A percentile compares a stretch with the other conserved stretches of the same genome.
Conservation (phyloP, 1,140 invertebrate species). For the Melanaphis sacchari region DNA sequence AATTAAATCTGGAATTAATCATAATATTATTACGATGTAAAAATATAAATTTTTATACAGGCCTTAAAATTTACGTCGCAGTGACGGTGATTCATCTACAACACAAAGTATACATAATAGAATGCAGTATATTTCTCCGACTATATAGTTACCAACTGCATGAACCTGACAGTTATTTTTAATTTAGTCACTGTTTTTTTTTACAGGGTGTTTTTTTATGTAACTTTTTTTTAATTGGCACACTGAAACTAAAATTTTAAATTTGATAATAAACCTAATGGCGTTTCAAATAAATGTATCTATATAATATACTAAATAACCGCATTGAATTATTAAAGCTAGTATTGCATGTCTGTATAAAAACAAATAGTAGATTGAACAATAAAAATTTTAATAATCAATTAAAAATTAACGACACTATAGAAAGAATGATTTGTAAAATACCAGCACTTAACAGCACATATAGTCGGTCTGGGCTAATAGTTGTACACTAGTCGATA, state of each 20-base stretch:
- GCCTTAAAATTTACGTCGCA: not conserved
- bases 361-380: not conserved
- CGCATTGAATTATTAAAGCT: not conserved
- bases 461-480: not conserved
- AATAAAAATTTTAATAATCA: not conserved
- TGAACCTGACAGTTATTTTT: conserved; percentile 29
- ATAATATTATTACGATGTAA: not conserved
- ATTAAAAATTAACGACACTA: not conserved
- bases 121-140: not conserved
- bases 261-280: not conserved
- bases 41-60: not conserved
- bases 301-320: not conserved
- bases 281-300: not conserved
- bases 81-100: not conserved
- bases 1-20: not conserved
- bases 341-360: not conserved
- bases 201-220: not conserved
- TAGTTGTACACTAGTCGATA: not conserved
- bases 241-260: not conserved
- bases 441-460: not conserved
- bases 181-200: conserved; percentile 10
- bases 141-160: not conserved
- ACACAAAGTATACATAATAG: not conserved
- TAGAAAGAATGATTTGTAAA: not conserved
- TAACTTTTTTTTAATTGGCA: conserved; percentile 8